phyloP scores from a whole-genome alignment of 2,797 vertebrate species.

The Oceanodroma leucorhoa region DNA sequence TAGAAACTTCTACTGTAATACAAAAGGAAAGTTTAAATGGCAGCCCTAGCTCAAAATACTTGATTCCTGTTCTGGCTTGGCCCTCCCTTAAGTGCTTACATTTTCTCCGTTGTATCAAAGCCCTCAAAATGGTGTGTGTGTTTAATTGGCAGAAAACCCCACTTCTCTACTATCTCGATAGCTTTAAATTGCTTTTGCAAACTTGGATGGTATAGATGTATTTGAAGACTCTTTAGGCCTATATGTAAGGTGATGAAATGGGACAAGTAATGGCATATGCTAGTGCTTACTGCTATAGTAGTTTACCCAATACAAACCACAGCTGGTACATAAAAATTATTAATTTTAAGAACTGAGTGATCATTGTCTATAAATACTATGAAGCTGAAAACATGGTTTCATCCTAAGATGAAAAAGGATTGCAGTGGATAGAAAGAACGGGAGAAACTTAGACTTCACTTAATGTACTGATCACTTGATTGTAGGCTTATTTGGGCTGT shows the following conservation, averaged over 20 bases:
- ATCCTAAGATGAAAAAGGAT: not conserved
- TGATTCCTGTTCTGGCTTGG: not conserved
- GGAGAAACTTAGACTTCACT: not conserved
- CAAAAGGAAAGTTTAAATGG: not conserved
- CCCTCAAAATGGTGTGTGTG: not conserved
- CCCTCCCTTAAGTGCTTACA: not conserved
- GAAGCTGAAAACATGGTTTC: not conserved
- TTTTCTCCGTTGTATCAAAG: not conserved
- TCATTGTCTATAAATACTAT: not conserved
- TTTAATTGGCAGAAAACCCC: not conserved
- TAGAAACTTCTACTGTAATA: not conserved
- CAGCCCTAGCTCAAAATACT: not conserved
- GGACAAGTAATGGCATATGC: not conserved
- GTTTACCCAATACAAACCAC: not conserved
- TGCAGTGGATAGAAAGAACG: not conserved
- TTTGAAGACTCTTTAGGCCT: not conserved
- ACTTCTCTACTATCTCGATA: not conserved
- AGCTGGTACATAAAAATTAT: not conserved
- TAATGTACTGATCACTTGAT: not conserved
- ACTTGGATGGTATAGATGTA: not conserved
- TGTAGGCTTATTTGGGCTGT: not conserved
- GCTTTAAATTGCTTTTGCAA: not conserved
- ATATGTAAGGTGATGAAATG: not conserved
- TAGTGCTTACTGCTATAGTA: not conserved
- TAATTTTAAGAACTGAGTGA: not conserved